These are phyloP conservation scores for Nematostella vectensis DNA, from an alignment of 92 coral and sea anemone genomes.

Conservation along the genomic window DNA sequence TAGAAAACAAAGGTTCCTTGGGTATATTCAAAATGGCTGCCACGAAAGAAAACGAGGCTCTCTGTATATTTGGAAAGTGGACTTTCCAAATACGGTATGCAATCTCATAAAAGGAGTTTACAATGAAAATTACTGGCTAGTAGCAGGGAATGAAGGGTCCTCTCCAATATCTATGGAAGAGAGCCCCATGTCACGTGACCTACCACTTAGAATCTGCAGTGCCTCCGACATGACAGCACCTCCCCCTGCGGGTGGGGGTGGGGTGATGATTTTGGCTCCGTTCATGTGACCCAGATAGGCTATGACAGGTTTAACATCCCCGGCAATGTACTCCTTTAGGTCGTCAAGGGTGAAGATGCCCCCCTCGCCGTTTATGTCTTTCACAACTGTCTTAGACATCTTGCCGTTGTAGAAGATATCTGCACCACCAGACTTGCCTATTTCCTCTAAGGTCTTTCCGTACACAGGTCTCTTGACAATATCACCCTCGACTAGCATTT, in stretches of 20 bases:
- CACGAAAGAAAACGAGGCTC: no score
- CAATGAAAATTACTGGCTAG: no score
- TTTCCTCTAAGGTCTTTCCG: conserved; percentile 51
- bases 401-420: conserved; percentile 56
- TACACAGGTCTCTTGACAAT: conserved; percentile 48
- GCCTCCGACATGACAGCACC: conserved; percentile 57
- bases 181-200: no score
- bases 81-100: no score
- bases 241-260: conserved; percentile 85
- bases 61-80: no score
- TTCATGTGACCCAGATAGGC: conserved; percentile 44
- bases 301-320: conserved; percentile 37
- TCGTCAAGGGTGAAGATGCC: conserved; percentile 47
- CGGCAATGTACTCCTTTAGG: conserved; percentile 42
- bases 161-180: no score
- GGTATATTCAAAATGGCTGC: no score
- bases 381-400: conserved; percentile 44
- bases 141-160: no score
- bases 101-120: no score
- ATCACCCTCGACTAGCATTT: conserved; percentile 38
- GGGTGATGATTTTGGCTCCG: conserved; percentile 51
- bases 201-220: conserved; percentile 63
- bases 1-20: no score
- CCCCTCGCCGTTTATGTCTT: conserved; percentile 52
- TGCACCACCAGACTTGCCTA: conserved; percentile 53